Percentiles rank a stretch among this genome's conserved stretches.
Conservation (phyloP, 2,888 invertebrate genomes). For the Ophion ventricosus region DNA sequence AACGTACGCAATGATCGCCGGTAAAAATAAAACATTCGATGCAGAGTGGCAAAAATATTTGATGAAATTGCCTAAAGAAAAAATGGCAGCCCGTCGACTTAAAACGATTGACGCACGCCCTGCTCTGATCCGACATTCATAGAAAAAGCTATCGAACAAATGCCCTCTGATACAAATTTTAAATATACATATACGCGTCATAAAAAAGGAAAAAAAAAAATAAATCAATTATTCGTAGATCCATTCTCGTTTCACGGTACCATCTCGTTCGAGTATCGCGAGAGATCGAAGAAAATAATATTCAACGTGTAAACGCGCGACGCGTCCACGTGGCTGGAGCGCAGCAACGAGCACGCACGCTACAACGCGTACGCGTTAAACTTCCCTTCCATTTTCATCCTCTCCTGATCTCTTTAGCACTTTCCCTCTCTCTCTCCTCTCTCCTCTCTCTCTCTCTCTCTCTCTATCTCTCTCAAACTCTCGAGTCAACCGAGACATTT, state of each 20-base stretch:
- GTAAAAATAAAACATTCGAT: too few relatives aligned
- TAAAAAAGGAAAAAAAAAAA: not conserved
- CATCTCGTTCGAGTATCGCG: constrained; percentile 1
- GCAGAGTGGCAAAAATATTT: too few relatives aligned
- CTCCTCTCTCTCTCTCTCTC: not conserved
- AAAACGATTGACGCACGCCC: not conserved
- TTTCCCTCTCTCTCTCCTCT: not conserved
- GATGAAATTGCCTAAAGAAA: not conserved
- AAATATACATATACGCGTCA: constrained; percentile 12
- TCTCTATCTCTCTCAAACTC: not conserved
- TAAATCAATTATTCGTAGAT: not conserved
- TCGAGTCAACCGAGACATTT: constrained; percentile 13
- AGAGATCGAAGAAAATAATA: constrained; percentile 21
- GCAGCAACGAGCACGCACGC: constrained; percentile 77
- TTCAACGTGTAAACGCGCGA: not conserved
- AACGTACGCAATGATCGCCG: too few relatives aligned
- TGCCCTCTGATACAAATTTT: constrained; percentile 2
- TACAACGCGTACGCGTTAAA: constrained; percentile 76
- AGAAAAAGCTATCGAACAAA: constrained; percentile 2
- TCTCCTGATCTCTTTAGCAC: too few relatives aligned
- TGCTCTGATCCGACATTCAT: not conserved
- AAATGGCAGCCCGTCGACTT: not conserved
- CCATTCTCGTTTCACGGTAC: not conserved
- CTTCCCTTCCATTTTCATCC: too few relatives aligned
- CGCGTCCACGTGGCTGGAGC: too few relatives aligned